Conservation (phyloP, 2,888 invertebrate genomes). For the Uropetala carovei region DNA sequence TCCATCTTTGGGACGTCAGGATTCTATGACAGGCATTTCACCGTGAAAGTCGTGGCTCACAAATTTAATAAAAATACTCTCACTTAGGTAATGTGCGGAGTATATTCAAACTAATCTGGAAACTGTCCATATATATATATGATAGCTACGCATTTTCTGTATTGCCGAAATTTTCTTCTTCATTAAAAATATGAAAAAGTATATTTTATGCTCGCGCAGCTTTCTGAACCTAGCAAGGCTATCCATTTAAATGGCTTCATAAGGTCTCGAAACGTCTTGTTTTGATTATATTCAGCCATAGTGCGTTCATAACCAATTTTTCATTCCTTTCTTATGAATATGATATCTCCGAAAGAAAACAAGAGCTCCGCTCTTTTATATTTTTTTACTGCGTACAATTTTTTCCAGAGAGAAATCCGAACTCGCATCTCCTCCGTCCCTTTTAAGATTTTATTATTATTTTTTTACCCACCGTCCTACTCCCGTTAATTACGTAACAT, state of each 20-base stretch:
- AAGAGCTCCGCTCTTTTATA: not conserved
- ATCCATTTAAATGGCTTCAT: slow-evolving; percentile 32
- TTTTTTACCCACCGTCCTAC: not conserved
- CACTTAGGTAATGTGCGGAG: too few species aligned
- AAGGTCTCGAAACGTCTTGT: slow-evolving; percentile 10
- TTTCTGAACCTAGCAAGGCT: not conserved
- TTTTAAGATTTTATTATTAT: not conserved
- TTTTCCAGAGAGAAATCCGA: not conserved
- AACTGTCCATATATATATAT: too few species aligned
- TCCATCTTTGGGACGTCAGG: too few species aligned
- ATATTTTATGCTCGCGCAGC: slow-evolving; percentile 13
- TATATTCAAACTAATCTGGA: too few species aligned
- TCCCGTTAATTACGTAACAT: slow-evolving; percentile 51
- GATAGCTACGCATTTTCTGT: not conserved
- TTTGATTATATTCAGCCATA: slow-evolving; percentile 17
- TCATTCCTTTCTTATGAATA: slow-evolving; percentile 35
- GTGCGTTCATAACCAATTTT: slow-evolving; percentile 24
- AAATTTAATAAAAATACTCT: too few species aligned
- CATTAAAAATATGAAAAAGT: not conserved
- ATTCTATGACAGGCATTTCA: too few species aligned
- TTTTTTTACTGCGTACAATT: slow-evolving; percentile 9
- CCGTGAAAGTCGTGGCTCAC: too few species aligned
- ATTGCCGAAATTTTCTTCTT: not conserved
- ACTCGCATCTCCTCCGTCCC: not conserved
- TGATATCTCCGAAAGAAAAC: not conserved